These are phyloP conservation scores for Brachionus rotundiformis DNA, from an alignment of 1,140 invertebrate genomes.

Conservation along the genomic window DNA sequence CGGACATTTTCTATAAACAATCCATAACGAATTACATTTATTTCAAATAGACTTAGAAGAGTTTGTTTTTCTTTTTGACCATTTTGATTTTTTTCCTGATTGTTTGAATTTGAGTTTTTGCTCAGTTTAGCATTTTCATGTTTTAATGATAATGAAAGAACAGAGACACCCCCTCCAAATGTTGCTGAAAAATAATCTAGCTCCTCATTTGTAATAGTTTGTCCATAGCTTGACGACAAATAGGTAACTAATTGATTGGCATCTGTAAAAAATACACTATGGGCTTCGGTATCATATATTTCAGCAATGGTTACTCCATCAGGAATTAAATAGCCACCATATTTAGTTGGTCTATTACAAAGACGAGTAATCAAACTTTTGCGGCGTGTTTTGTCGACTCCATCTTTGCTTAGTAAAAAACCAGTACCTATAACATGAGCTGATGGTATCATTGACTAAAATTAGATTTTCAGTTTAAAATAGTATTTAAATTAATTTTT, in stretches of 20 bases:
- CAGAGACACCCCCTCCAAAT: conserved; percentile 13
- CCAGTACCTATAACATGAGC: conserved; percentile 47
- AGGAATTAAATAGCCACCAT: conserved; percentile 22
- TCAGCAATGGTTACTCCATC: conserved; percentile 45
- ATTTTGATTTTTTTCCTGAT: neutral
- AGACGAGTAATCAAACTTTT: conserved; percentile 45
- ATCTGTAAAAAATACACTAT: conserved; percentile 48
- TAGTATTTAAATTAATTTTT: neutral
- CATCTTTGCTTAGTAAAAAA: conserved; percentile 43
- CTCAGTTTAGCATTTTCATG: conserved; percentile 14
- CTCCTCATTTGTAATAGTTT: conserved; percentile 46
- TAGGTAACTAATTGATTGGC: conserved; percentile 33
- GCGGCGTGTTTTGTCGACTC: conserved; percentile 28
- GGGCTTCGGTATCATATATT: conserved; percentile 50
- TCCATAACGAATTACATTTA: conserved; percentile 47
- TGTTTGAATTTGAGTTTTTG: conserved; percentile 20
- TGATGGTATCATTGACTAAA: conserved; percentile 43
- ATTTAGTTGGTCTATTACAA: conserved; percentile 46
- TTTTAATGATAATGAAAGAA: neutral
- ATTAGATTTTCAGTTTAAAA: too few species aligned
- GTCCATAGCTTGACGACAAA: conserved; percentile 39
- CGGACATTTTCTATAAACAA: conserved; percentile 37
- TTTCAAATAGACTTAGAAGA: conserved; percentile 30
- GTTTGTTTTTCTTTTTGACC: conserved; percentile 30
- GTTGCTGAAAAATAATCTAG: conserved; percentile 41